Conservation (phyloP, 2,113 vertebrate genomes). For the Micromys minutus region DNA sequence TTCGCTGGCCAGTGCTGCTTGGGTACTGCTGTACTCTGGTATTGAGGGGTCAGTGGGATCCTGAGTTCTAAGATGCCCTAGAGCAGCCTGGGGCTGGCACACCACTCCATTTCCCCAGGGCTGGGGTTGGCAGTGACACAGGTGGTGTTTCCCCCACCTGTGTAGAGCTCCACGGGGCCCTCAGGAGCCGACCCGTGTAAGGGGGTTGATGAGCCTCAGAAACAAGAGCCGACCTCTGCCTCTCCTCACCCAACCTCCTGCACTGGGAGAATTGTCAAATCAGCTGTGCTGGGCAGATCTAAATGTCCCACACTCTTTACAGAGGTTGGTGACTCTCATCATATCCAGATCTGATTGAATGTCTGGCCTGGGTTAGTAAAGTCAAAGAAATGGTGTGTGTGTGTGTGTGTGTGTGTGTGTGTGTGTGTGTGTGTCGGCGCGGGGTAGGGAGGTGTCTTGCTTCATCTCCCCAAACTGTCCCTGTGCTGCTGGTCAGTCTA, state of each 20-base stretch:
- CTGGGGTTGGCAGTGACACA: neutral
- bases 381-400: no score
- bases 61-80: neutral
- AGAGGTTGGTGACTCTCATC: neutral
- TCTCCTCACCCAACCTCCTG: neutral
- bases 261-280: neutral
- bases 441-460: no score
- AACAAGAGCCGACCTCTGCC: neutral
- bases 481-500: fast-evolving
- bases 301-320: no score
- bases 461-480: neutral
- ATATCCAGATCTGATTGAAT: neutral
- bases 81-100: neutral
- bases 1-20: no score
- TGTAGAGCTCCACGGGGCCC: neutral
- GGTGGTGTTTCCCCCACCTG: neutral
- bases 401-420: no score
- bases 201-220: no score
- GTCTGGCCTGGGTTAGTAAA: neutral
- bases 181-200: neutral
- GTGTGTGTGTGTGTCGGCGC: no score
- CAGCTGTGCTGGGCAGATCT: neutral
- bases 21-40: fast-evolving
- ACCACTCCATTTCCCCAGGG: neutral
- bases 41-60: neutral